Evolutionary conservation across 2,888 invertebrate species (phyloP), one percentile per base, ranked within the genome.

Genomic region (Venusia cambrica): DNA sequence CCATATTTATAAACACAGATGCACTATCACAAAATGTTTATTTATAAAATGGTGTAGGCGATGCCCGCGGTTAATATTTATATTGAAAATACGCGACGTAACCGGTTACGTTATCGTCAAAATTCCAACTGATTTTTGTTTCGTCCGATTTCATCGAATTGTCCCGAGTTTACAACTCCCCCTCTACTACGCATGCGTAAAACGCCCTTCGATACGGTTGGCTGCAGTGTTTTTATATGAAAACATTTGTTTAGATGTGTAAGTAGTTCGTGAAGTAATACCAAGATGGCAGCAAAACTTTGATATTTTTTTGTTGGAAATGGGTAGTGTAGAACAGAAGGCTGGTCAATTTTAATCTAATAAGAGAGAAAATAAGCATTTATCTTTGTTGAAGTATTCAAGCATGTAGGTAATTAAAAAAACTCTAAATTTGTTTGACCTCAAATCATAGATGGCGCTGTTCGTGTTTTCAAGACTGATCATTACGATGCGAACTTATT

Each of bases 1-100:
- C 59, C 92, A 92, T 93, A 73, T 79, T 85, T 53, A 64, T 63
- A 45, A 68, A 64, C 72, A 80, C 76, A 22, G 62, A 57, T 61
- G 57, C 78, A 84, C 80, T 57, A 63, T 62, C 71, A 76, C 73
- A 62, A 62, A 62, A 30, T 26, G 51, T 72, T 73, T 78, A 78
- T 79, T 79, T 73, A 62, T 70, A 73, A 72, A 66, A 46, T 52
- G 46, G 74, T 69, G 73, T 80, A 71, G 76, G 73, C 70, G 78
- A 68, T 48, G 55, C 54, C n/a, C 57, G 56, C 57, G 59, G 54
- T 56, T 55, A 48, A 53, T 44, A 60, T 62, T 59, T 66, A 45
- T 41, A 51, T 51, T 46, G 28, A 32, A 33, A 15, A 22, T 33
- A n/a, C 51, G 45, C 48, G 44, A 26, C 35, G 51, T 47, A 38